A percentile compares a stretch with the other conserved stretches of the same genome.
Conservation (phyloP, 2,113 vertebrate genomes). For the Indicator indicator region DNA sequence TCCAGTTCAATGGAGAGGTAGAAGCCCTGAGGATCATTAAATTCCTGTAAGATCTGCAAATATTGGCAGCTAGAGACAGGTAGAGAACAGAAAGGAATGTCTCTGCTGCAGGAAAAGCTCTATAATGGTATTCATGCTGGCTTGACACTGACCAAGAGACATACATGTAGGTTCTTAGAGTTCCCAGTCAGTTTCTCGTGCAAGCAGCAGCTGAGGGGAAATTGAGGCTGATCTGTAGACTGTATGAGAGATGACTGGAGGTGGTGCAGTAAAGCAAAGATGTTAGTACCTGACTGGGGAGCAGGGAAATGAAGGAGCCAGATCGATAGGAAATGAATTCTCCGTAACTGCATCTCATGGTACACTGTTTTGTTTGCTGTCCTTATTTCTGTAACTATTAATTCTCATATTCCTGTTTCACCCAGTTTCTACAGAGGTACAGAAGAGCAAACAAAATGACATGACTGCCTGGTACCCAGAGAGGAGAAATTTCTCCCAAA, state of each 20-base stretch:
- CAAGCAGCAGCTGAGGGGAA: neutral
- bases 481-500: neutral
- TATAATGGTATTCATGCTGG: neutral
- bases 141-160: neutral
- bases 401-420: neutral
- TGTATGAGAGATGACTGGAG: neutral
- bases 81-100: neutral
- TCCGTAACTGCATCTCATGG: neutral
- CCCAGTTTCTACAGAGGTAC: slow-evolving; percentile 1
- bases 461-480: neutral
- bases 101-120: neutral
- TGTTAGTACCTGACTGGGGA: neutral
- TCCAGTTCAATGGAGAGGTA: neutral
- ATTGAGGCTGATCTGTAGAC: neutral
- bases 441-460: neutral
- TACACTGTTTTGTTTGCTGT: neutral
- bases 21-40: neutral
- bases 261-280: neutral
- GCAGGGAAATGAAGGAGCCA: neutral
- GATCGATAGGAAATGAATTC: neutral
- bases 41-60: neutral
- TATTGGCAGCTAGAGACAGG: neutral
- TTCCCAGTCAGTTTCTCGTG: neutral
- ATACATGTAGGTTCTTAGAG: accelerated
- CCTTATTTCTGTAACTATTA: neutral